These are phyloP conservation scores for Platycheirus rosarum DNA, from an alignment of 2,888 invertebrate genomes.

Conservation along the genomic window DNA sequence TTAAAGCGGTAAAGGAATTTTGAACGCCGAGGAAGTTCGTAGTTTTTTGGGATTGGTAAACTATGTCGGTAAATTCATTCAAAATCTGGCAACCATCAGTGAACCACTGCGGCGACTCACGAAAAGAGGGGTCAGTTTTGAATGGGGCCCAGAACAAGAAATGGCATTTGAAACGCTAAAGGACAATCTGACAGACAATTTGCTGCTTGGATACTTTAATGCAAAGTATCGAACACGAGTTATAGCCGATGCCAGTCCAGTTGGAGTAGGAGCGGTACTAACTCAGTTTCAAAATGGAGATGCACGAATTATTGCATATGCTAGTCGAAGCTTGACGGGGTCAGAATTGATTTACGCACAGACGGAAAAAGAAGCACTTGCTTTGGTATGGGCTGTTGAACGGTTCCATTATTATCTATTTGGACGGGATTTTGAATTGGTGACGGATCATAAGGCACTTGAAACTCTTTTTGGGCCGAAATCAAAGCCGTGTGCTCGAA, in stretches of 20 bases:
- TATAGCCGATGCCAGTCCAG: slow-evolving; percentile 79
- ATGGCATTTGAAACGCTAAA: slow-evolving; percentile 76
- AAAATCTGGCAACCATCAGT: slow-evolving; percentile 46
- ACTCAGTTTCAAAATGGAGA: background rate
- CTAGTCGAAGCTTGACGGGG: background rate
- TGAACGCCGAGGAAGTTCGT: no score
- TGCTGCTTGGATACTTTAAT: slow-evolving; percentile 77
- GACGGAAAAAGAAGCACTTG: slow-evolving; percentile 5
- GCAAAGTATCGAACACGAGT: slow-evolving; percentile 76
- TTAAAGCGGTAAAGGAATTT: no score
- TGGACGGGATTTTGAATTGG: background rate
- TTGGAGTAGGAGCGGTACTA: slow-evolving; percentile 77
- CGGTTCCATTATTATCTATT: background rate
- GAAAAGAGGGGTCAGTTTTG: slow-evolving; percentile 74
- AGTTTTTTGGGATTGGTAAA: no score
- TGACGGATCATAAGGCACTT: no score
- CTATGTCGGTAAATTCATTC: slow-evolving; percentile 76
- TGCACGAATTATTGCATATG: background rate
- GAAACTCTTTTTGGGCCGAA: slow-evolving; percentile 47
- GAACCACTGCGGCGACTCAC: slow-evolving; percentile 49
- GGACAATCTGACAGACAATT: slow-evolving; percentile 22
- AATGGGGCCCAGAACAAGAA: slow-evolving; percentile 76
- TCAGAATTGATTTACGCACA: background rate
- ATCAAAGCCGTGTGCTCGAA: slow-evolving; percentile 75
- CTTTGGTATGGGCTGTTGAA: no score